Percentiles rank a stretch among this genome's conserved stretches.
These are phyloP conservation scores for Heliothis subflexa DNA, from an alignment of 1,140 invertebrate species.

Conservation along the genomic window DNA sequence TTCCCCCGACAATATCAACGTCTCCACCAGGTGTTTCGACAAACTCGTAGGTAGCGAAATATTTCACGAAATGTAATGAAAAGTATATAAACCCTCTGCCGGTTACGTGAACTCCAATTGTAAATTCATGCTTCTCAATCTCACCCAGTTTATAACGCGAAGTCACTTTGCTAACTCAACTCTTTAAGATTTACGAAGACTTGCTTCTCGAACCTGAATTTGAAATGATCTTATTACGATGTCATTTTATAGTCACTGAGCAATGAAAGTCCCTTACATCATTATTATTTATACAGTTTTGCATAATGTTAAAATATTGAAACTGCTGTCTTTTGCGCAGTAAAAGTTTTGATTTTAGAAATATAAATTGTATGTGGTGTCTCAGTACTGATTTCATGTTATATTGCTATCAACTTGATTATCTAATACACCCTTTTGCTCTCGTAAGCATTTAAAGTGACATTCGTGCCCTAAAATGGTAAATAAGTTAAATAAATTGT, in stretches of 20 bases:
- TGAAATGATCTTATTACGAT: constrained; percentile 41
- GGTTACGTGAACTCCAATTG: constrained; percentile 16
- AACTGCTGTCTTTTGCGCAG: background rate
- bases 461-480: background rate
- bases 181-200: constrained; percentile 40
- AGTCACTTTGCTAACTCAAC: constrained; percentile 29
- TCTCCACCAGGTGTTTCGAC: background rate
- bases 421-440: too few species aligned
- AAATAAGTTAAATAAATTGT: background rate
- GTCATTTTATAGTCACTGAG: constrained; percentile 37
- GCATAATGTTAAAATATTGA: constrained; percentile 2
- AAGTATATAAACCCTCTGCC: background rate
- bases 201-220: constrained; percentile 18
- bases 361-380: too few species aligned
- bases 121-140: constrained; percentile 47
- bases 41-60: background rate
- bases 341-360: background rate
- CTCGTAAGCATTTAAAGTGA: too few species aligned
- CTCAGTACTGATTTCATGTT: background rate
- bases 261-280: background rate
- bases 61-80: background rate
- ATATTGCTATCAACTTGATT: background rate
- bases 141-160: constrained; percentile 27
- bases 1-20: too few species aligned
- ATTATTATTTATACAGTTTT: constrained; percentile 19